Evolutionary conservation across 2,113 vertebrate genomes (phyloP), one percentile per base, ranked within the genome.

Genomic region (Gnathonemus echidnorhynchus): DNA sequence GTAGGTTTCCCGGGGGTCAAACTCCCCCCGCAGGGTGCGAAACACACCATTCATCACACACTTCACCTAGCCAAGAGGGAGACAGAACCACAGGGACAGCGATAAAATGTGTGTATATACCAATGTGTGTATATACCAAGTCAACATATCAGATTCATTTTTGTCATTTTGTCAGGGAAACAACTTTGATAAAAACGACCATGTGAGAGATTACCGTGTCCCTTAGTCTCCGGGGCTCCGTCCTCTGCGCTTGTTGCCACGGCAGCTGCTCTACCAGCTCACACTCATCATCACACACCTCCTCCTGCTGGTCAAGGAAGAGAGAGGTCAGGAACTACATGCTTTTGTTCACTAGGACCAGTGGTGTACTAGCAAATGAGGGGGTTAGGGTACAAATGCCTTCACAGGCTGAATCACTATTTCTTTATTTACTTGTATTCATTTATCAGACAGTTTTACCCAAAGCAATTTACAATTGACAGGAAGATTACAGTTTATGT

Each of bases 21-120:
- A 99, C 93, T 99, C 96, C 9, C 95, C 95, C 21, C 98, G 92
- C 87, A 99, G 94, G 13, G 96, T 96, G 4, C 97, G 98, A 91
- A 98, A 99, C 1, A 99, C 98, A 0, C 96, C 95, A 1, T 99
- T 99, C 98, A 99, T 99, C 89, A 98, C 98, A 74, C 96, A 97
- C 95, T 99, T 99, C 27, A 99, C 97, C 98, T 85, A 99, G 94
- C 0, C 88, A 11, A 48, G 24, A 48, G 11, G 5, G 92, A 50
- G 1, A 15, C 31, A 21, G 85, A 53, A 35, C 10, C 13, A 80
- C 74, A 77, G 70, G 31, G 35, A 39, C 70, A 80, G 35, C 15
- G 6, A 80, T 80, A 42, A 80, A 42, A 39, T 3, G 1, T 77
- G n/a, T 19, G 35, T 17, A 19, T 66, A 66, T 66, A 31, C 62